Evolutionary conservation across 2,113 vertebrate genomes (phyloP), one percentile per base, ranked within the genome.

Genomic region (Octodon degus): DNA sequence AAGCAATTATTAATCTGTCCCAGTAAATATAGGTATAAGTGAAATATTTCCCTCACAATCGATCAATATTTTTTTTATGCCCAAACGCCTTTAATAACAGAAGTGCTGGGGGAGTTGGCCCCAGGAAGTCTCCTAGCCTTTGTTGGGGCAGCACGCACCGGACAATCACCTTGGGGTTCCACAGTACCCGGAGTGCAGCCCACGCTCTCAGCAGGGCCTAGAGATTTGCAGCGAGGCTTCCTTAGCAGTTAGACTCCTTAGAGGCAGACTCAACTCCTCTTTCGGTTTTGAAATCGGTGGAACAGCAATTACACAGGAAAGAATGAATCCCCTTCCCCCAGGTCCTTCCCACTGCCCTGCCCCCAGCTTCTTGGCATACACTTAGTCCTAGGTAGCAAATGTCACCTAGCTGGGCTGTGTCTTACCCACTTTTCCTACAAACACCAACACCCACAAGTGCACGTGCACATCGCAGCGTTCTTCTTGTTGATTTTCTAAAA

Each of bases 61-160:
- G 47, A 34, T 74, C 17, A 60, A 47, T 1, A 32, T 4, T 1
- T 63, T 62, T 65, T 65, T 65, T 50, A 34, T 9, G 13, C 85
- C 55, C 62, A 79, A 58, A 88, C 67, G 10, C 25, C 85, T 77
- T 19, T 6, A 40, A 65, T 8, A 11, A 0, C 4, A 67, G 47
- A 81, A 53, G 32, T 10, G 19, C 32, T 50, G 2, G 25, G 62
- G 3, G 2, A 37, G 74, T 27, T 37, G 74, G 60, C 40, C 34
- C 70, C 0, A 27, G 65, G n/a, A 55, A 24, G 14, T 4, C 72
- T 11, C 79, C 37, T 4, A 14, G 17, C 19, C 34, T 30, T 76
- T 80, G 63, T 58, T 11, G 0, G 22, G 81, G n/a, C 40, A 0
- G 47, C 3, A 0, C 16, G 11, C 30, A 0, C 0, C 0, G 25